Conservation (phyloP, 2,888 invertebrate genomes). For the Fissipunctia ypsillon region DNA sequence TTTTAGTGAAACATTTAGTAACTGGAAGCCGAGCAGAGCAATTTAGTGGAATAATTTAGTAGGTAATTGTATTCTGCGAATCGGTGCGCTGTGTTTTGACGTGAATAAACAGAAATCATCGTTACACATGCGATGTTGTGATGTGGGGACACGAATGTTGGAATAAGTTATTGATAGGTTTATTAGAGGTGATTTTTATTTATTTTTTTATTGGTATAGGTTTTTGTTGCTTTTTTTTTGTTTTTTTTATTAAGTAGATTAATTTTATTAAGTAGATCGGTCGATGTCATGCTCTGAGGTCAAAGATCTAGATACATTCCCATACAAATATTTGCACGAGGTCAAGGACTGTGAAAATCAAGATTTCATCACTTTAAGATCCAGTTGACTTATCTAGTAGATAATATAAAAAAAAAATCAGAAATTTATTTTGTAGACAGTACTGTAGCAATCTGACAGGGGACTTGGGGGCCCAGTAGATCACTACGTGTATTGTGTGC, state of each 20-base stretch:
- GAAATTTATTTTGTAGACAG: too few relatives aligned
- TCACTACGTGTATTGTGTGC: too few relatives aligned
- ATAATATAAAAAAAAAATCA: too few relatives aligned
- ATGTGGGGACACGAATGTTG: constrained; percentile 11
- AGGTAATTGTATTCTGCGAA: constrained; percentile 47
- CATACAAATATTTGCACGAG: neutral
- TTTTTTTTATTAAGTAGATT: too few relatives aligned
- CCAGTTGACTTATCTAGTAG: too few relatives aligned
- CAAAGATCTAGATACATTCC: neutral
- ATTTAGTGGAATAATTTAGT: constrained; percentile 49
- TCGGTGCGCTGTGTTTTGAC: constrained; percentile 39
- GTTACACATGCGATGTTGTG: constrained; percentile 36
- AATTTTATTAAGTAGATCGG: too few relatives aligned
- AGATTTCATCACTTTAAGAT: neutral
- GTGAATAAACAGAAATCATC: constrained; percentile 25
- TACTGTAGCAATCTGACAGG: too few relatives aligned
- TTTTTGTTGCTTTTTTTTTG: too few relatives aligned
- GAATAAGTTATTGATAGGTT: neutral
- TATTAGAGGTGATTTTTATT: too few relatives aligned
- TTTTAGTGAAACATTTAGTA: constrained; percentile 36
- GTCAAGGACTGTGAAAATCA: neutral
- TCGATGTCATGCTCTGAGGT: too few relatives aligned
- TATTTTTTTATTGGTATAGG: neutral
- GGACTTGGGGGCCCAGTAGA: too few relatives aligned
- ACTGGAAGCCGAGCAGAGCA: constrained; percentile 35